phyloP scores from a whole-genome alignment of 2,888 invertebrate genomes.

The Boloria selene region DNA sequence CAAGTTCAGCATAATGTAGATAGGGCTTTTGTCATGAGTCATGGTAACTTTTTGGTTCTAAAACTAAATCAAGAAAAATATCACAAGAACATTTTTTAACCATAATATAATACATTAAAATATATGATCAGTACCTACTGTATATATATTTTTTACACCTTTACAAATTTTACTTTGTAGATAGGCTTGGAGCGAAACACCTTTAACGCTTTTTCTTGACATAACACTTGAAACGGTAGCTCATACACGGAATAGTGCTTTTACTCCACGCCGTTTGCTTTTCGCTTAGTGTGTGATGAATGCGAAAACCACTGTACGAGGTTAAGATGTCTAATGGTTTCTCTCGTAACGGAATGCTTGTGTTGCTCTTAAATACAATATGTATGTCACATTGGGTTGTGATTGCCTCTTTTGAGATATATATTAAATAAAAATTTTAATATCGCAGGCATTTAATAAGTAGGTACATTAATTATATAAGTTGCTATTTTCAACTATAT shows the following conservation, averaged over 20 bases:
- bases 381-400: too few species aligned
- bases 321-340: constrained; percentile 41
- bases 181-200: constrained; percentile 5
- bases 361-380: neutral
- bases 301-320: constrained; percentile 31
- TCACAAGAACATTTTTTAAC: too few species aligned
- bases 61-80: too few species aligned
- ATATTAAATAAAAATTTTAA: neutral
- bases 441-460: too few species aligned
- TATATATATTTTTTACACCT: neutral
- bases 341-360: constrained; percentile 14
- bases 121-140: neutral
- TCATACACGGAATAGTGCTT: constrained; percentile 25
- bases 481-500: too few species aligned
- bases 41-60: too few species aligned
- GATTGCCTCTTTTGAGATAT: neutral
- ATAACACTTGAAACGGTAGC: constrained; percentile 28
- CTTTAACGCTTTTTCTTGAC: constrained; percentile 33
- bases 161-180: neutral
- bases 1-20: too few species aligned
- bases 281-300: constrained; percentile 28
- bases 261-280: constrained; percentile 28
- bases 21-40: too few species aligned
- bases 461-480: too few species aligned
- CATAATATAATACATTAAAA: neutral